Evolutionary conservation across 2,888 invertebrate species (phyloP).

Genomic region (Encarsia formosa): DNA sequence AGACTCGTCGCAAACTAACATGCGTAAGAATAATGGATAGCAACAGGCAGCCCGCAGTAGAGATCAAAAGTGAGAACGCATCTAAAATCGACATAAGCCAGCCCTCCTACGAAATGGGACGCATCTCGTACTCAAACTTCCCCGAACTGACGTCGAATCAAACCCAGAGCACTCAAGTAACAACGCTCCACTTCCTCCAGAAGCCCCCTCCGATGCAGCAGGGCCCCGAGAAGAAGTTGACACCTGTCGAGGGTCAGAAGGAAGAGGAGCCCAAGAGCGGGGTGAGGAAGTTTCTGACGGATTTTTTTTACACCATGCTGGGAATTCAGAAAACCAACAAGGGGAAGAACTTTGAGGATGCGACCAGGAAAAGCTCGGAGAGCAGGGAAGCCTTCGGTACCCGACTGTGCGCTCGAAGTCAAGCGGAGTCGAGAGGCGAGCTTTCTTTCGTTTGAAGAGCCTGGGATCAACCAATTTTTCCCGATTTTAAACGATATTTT

Average conservation of each 20-base stretch:
- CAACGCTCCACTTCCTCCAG: background rate
- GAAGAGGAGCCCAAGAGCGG: background rate
- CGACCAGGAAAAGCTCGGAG: too few species aligned
- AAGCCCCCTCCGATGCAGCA: too few species aligned
- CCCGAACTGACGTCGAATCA: background rate
- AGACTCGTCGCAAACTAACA: slow-evolving; percentile 34
- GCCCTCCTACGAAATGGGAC: slow-evolving; percentile 14
- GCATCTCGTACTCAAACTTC: background rate
- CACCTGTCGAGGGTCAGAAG: background rate
- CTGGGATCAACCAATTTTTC: too few species aligned
- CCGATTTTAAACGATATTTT: too few species aligned
- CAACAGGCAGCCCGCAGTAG: background rate
- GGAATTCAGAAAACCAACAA: too few species aligned
- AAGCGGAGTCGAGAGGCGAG: too few species aligned
- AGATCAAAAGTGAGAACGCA: background rate
- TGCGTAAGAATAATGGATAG: slow-evolving; percentile 27
- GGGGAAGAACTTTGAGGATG: too few species aligned
- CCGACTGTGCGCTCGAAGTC: too few species aligned
- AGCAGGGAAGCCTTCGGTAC: too few species aligned
- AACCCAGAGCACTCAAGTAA: background rate
- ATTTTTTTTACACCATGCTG: too few species aligned
- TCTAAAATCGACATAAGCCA: slow-evolving; percentile 2
- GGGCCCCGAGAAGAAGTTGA: background rate
- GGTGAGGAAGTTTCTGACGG: too few species aligned
- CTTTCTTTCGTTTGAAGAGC: too few species aligned